Percentiles rank a stretch among this genome's conserved stretches.
Evolutionary conservation across 2,113 vertebrate species (phyloP).

Genomic region (Rhinichthys klamathensis): DNA sequence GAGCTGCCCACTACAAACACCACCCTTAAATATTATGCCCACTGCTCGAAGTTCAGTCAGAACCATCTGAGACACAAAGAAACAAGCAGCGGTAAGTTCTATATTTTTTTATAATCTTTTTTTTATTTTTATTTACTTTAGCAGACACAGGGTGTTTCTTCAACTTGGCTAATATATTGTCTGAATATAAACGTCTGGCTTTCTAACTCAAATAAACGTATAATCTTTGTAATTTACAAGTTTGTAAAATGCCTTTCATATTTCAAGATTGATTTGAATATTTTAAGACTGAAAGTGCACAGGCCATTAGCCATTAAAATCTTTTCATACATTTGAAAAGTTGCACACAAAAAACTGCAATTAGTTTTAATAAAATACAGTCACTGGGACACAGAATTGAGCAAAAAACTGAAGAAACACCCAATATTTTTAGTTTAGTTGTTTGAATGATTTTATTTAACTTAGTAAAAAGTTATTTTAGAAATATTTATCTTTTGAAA

Average conservation of each 20-base stretch:
- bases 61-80: neutral
- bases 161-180: no score
- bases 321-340: neutral
- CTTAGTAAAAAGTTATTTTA: neutral
- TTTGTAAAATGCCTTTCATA: neutral
- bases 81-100: neutral
- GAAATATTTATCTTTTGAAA: no score
- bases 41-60: neutral
- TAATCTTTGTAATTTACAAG: neutral
- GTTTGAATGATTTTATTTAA: neutral
- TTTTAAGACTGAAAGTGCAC: neutral
- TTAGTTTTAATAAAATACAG: no score
- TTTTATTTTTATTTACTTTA: neutral
- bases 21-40: neutral
- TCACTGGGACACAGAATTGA: no score
- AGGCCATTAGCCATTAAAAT: neutral
- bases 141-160: neutral
- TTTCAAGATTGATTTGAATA: neutral
- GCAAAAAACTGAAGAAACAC: neutral
- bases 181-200: no score
- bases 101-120: neutral
- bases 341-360: no score
- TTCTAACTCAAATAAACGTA: no score
- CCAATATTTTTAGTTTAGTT: neutral
- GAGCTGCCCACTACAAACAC: neutral